These are phyloP conservation scores for Amorpha juglandis DNA, from an alignment of 2,888 invertebrate genomes.

Conservation along the genomic window DNA sequence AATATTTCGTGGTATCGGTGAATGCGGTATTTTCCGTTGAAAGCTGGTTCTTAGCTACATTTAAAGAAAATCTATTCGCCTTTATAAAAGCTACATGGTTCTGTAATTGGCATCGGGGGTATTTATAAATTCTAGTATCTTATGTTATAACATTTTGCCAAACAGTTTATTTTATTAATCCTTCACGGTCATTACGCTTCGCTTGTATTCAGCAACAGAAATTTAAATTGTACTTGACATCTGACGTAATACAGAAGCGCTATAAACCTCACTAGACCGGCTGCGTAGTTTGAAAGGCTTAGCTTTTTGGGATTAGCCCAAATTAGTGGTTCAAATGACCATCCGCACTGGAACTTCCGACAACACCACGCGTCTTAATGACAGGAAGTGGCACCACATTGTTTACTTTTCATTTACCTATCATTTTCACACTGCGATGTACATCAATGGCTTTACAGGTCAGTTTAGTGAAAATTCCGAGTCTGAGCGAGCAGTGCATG, in stretches of 20 bases:
- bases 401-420: slow-evolving; percentile 31
- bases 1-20: too few relatives aligned
- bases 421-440: slow-evolving; percentile 13
- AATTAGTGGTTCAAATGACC: slow-evolving; percentile 69
- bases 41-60: too few relatives aligned
- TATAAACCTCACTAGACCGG: background rate
- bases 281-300: background rate
- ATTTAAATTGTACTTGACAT: background rate
- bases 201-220: background rate
- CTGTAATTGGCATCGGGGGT: too few relatives aligned
- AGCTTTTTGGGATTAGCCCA: slow-evolving; percentile 54
- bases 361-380: slow-evolving; percentile 56
- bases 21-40: too few relatives aligned
- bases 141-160: background rate
- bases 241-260: background rate
- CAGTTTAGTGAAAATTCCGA: too few relatives aligned
- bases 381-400: slow-evolving; percentile 42
- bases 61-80: too few relatives aligned
- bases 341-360: slow-evolving; percentile 52
- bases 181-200: background rate
- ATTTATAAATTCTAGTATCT: too few relatives aligned
- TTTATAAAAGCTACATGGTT: too few relatives aligned
- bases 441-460: slow-evolving; percentile 37
- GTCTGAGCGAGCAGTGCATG: slow-evolving; percentile 44
- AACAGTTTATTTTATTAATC: background rate